A percentile compares a stretch with the other conserved stretches of the same genome.
Evolutionary conservation across 2,113 vertebrate genomes (phyloP).

Genomic region (Sturnus vulgaris): DNA sequence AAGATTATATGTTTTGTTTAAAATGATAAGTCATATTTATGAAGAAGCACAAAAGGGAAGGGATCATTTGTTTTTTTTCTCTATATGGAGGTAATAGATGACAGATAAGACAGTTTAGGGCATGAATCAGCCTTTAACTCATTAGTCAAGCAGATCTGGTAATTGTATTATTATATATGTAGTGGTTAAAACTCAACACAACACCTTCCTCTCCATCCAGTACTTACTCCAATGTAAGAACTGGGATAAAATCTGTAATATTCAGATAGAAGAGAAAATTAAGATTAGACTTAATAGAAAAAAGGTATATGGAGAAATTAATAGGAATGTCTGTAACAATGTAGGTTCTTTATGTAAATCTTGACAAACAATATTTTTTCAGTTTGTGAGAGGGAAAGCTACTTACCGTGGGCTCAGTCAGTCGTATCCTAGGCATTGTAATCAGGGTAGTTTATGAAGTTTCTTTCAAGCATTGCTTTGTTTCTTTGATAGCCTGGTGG

Average conservation of each 20-base stretch:
- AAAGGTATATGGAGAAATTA: slow-evolving; percentile 62
- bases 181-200: slow-evolving; percentile 59
- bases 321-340: slow-evolving; percentile 43
- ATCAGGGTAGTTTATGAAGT: slow-evolving; percentile 36
- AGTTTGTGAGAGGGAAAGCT: slow-evolving; percentile 33
- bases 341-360: slow-evolving; percentile 43
- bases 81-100: neutral
- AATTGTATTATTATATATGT: slow-evolving; percentile 50
- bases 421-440: neutral
- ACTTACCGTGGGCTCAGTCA: slow-evolving; percentile 4
- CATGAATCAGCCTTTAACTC: slow-evolving; percentile 45
- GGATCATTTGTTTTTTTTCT: neutral
- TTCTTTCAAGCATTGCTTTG: slow-evolving; percentile 47
- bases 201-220: slow-evolving; percentile 5
- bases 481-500: slow-evolving; percentile 32
- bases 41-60: neutral
- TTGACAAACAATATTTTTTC: slow-evolving; percentile 14
- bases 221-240: slow-evolving; percentile 41
- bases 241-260: slow-evolving; percentile 34
- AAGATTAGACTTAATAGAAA: slow-evolving; percentile 58
- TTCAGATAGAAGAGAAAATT: slow-evolving; percentile 60
- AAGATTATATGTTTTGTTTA: neutral
- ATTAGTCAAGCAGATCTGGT: slow-evolving; percentile 31
- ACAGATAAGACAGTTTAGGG: neutral
- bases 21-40: neutral